These are phyloP conservation scores for Campoplex nolae DNA, from an alignment of 2,888 invertebrate species.

Conservation along the genomic window DNA sequence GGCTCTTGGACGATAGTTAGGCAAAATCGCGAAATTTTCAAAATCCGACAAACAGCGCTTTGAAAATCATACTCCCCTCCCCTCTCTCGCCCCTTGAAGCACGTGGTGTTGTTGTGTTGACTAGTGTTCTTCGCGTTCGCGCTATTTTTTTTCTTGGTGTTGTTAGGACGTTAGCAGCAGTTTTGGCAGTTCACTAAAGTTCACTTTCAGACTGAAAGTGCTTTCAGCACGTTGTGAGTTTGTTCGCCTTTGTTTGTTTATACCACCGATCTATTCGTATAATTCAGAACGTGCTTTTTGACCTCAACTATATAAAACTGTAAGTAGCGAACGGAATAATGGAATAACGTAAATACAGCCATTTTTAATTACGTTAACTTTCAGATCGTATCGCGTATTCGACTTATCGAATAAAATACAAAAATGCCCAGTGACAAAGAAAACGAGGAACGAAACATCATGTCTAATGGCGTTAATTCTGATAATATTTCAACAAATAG, in stretches of 20 bases:
- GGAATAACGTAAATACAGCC: not conserved
- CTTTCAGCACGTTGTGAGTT: not conserved
- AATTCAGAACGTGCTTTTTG: not conserved
- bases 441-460: constrained; percentile 4
- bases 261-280: not conserved
- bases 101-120: not conserved
- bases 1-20: too few species aligned
- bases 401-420: not conserved
- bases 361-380: not conserved
- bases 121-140: too few species aligned
- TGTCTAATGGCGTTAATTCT: not conserved
- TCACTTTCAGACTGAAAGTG: too few species aligned
- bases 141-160: too few species aligned
- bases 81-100: not conserved
- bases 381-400: not conserved
- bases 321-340: not conserved
- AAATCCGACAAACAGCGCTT: not conserved
- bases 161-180: too few species aligned
- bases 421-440: constrained; percentile 9
- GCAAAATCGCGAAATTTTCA: not conserved
- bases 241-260: not conserved
- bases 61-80: too few species aligned
- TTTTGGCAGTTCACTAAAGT: too few species aligned
- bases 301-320: not conserved
- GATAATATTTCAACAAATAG: not conserved